Evolutionary conservation across 2,888 invertebrate genomes (phyloP).

Genomic region (Liposcelis brunnea): DNA sequence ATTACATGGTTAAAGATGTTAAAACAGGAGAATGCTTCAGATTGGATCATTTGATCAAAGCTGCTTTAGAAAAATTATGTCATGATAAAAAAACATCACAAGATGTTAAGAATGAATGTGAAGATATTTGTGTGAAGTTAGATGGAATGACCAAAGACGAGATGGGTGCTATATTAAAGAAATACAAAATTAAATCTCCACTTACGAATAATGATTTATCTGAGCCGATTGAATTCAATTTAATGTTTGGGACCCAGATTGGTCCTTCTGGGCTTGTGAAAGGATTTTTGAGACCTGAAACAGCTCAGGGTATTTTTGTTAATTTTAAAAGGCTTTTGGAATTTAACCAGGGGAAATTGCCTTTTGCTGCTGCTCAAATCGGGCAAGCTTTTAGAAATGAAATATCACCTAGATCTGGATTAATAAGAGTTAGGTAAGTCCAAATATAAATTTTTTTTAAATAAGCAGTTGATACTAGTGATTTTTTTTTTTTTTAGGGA

Average conservation of each 20-base stretch:
- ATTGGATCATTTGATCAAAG: slow-evolving; percentile 93
- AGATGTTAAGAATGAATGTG: slow-evolving; percentile 53
- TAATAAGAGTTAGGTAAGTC: slow-evolving; percentile 61
- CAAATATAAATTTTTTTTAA: slow-evolving; percentile 6
- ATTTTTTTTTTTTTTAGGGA: slow-evolving; percentile 39
- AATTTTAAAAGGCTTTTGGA: slow-evolving; percentile 95
- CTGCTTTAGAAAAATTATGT: slow-evolving; percentile 69
- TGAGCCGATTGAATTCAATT: slow-evolving; percentile 94
- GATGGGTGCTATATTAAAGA: slow-evolving; percentile 67
- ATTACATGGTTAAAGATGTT: slow-evolving; percentile 96
- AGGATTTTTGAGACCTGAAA: slow-evolving; percentile 93
- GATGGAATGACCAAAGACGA: slow-evolving; percentile 86
- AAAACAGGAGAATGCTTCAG: slow-evolving; percentile 95
- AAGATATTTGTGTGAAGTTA: slow-evolving; percentile 61
- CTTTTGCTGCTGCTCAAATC: slow-evolving; percentile 98
- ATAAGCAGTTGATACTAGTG: not conserved
- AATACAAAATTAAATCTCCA: slow-evolving; percentile 89
- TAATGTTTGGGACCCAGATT: slow-evolving; percentile 97
- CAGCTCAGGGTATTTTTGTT: slow-evolving; percentile 99
- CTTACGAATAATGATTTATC: slow-evolving; percentile 85
- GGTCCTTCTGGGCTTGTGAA: slow-evolving; percentile 91
- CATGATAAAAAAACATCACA: slow-evolving; percentile 65
- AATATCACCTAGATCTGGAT: slow-evolving; percentile 93
- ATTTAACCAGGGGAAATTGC: slow-evolving; percentile 89
- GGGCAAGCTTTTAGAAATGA: slow-evolving; percentile 98